Evolutionary conservation across 2,797 vertebrate genomes (phyloP), one percentile per base, ranked within the genome.

Genomic region (Onychomys arenicola): DNA sequence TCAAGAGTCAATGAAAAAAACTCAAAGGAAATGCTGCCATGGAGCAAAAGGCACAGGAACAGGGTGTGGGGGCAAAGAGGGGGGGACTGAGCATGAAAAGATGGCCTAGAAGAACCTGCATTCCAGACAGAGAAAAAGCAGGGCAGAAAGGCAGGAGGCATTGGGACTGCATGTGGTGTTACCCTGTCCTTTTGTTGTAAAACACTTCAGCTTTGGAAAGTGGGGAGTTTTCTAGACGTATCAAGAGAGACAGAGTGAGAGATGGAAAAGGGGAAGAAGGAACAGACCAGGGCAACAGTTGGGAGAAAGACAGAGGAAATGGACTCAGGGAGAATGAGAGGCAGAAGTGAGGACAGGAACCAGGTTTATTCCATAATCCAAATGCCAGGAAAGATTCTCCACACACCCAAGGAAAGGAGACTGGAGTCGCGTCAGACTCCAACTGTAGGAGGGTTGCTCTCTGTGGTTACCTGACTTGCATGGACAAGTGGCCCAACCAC

Each of bases 1-100:
- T 40, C 27, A 34, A 85, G 61, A 29, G 19, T 63, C 73, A 17
- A 16, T 34, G 37, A 32, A 21, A 65, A 67, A 29, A 34, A 6
- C 3, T 14, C 8, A 11, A 37, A 69, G 46, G 34, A 55, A 55
- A 40, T 13, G 5, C 5, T 1, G 23, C 17, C 32, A 32, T 17
- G 11, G 43, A 78, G 9, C 40, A 25, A 82, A 17, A 14, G 10
- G 23, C 23, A 25, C 9, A 7, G 21, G 23, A 9, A 7, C 6
- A 8, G 2, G 8, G 8, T 25, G 21, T 0, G 17, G 59, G 59
- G 19, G 21, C 1, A 7, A n/a, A n/a, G 21, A 7, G 21, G 7
- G 8, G 4, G 6, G 4, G 4, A 29, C 55, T 49, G 57, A 63
- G 27, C 5, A 8, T 8, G 10, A 29, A 71, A 2, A 59, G 7